These are phyloP conservation scores for Hyalella azteca DNA, from an alignment of 2,888 invertebrate species.

Conservation along the genomic window DNA sequence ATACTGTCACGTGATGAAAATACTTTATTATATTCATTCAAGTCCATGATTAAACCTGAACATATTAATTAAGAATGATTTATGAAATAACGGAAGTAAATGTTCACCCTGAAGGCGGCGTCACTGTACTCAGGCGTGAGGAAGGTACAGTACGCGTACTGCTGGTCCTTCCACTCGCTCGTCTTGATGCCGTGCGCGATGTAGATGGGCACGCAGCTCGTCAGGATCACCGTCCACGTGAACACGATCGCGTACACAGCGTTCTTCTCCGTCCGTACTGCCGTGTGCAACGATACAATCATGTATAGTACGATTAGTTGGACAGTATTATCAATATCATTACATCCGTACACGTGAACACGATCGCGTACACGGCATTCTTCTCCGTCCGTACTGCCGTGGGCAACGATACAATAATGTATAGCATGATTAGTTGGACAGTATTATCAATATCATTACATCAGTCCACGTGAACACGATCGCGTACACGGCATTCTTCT, in stretches of 20 bases:
- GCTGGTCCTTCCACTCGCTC: conserved; percentile 65
- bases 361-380: conserved; percentile 80
- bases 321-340: too few species aligned
- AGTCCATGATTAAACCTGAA: too few species aligned
- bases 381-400: conserved; percentile 80
- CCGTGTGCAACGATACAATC: too few species aligned
- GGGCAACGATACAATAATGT: too few species aligned
- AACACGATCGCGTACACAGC: conserved; percentile 78
- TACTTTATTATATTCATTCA: too few species aligned
- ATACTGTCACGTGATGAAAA: too few species aligned
- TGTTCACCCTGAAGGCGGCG: conserved; percentile 65
- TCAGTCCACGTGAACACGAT: conserved; percentile 82
- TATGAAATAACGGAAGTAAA: not conserved
- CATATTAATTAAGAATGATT: too few species aligned
- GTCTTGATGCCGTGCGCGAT: conserved; percentile 77
- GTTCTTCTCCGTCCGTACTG: conserved; percentile 78
- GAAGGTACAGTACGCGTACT: conserved; percentile 75
- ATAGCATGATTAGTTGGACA: conserved; percentile 80
- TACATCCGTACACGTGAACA: conserved; percentile 79
- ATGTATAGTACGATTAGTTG: too few species aligned
- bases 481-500: conserved; percentile 79
- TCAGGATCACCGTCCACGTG: conserved; percentile 81
- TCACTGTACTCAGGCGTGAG: conserved; percentile 66
- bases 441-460: conserved; percentile 77
- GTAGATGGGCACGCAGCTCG: conserved; percentile 78